Conservation (phyloP, 2,888 invertebrate genomes). For the Mactromeris polynyma region DNA sequence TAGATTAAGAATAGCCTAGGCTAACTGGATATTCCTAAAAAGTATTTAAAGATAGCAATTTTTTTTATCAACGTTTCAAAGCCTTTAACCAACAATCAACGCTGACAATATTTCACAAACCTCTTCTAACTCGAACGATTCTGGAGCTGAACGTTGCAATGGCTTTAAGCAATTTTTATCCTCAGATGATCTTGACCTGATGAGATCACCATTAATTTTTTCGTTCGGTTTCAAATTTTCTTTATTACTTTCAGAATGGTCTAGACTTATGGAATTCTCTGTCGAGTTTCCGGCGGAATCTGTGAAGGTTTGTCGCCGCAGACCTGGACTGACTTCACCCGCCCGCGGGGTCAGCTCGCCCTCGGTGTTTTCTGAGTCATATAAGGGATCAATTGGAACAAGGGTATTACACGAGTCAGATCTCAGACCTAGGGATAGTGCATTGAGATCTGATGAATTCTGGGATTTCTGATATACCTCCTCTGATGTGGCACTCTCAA, state of each 20-base stretch:
- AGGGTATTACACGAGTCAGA: conserved; percentile 73
- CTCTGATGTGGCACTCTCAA: conserved; percentile 27
- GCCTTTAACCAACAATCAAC: too few relatives aligned
- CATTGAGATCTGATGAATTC: conserved; percentile 44
- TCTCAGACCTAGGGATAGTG: conserved; percentile 42
- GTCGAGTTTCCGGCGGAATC: background rate
- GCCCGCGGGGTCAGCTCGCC: conserved; percentile 56
- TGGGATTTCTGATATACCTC: conserved; percentile 34
- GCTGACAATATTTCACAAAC: conserved; percentile 31
- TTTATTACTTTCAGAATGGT: background rate
- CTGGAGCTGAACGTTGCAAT: conserved; percentile 43
- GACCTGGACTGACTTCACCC: conserved; percentile 46
- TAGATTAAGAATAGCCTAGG: too few relatives aligned
- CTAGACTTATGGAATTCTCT: background rate
- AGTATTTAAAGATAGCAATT: too few relatives aligned
- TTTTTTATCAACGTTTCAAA: too few relatives aligned
- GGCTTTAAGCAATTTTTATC: conserved; percentile 43
- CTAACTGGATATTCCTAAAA: too few relatives aligned
- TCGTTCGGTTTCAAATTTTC: background rate
- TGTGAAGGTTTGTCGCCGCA: background rate
- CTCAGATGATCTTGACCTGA: conserved; percentile 26
- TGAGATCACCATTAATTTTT: background rate
- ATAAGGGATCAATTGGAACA: conserved; percentile 56
- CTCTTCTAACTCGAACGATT: conserved; percentile 70
- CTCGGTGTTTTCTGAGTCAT: conserved; percentile 44